These are phyloP conservation scores for Hemistola chrysoprasaria DNA, from an alignment of 2,888 invertebrate genomes.

Conservation along the genomic window DNA sequence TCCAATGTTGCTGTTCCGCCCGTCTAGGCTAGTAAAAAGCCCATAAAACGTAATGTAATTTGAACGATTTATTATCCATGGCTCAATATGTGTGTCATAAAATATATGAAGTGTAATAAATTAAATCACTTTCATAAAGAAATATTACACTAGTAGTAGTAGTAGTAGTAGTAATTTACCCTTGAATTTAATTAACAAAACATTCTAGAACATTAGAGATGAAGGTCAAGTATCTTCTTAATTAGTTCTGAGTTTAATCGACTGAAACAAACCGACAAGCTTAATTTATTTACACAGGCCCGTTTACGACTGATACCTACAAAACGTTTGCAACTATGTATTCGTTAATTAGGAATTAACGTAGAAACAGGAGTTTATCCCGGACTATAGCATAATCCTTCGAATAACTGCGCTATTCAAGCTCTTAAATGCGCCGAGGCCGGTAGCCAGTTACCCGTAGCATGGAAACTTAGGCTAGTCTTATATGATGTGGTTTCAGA, in stretches of 20 bases:
- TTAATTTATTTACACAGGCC: constrained; percentile 1
- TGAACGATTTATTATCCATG: constrained; percentile 16
- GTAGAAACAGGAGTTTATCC: not conserved
- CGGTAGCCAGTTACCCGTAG: constrained; percentile 20
- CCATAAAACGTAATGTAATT: constrained; percentile 13
- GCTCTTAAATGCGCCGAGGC: too few species aligned
- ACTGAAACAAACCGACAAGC: not conserved
- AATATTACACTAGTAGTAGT: too few species aligned
- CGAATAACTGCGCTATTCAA: too few species aligned
- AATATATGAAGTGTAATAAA: too few species aligned
- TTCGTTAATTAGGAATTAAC: constrained; percentile 1
- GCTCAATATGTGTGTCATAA: constrained; percentile 16
- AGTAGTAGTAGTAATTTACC: too few species aligned
- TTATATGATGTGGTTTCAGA: constrained; percentile 86
- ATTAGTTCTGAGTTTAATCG: constrained; percentile 5
- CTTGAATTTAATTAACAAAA: not conserved
- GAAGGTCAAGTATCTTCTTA: constrained; percentile 1
- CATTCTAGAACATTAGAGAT: constrained; percentile 1
- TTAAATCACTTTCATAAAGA: too few species aligned
- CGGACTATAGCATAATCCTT: too few species aligned
- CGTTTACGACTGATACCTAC: not conserved
- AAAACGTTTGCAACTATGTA: too few species aligned
- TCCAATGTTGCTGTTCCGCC: too few species aligned
- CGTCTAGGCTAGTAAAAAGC: constrained; percentile 3
- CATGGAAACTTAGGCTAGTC: constrained; percentile 70